A percentile compares a stretch with the other conserved stretches of the same genome.
phyloP scores from a whole-genome alignment of 2,113 vertebrate genomes.

The Daubentonia madagascariensis region DNA sequence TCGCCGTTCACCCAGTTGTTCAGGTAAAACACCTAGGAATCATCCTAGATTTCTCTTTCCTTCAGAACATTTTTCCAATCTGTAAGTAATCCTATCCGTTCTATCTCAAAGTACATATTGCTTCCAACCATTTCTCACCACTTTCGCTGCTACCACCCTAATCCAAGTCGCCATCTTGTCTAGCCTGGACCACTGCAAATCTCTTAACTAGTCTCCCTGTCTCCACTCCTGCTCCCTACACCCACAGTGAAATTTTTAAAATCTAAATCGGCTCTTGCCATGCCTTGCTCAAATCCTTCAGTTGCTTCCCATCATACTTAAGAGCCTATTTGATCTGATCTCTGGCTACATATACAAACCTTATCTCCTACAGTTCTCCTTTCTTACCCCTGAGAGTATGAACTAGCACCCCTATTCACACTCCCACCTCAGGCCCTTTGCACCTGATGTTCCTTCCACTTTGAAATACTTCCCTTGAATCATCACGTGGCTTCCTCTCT shows the following conservation, averaged over 20 bases:
- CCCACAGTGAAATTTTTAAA: background rate
- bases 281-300: background rate
- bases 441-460: background rate
- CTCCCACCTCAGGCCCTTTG: background rate
- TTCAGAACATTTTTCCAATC: background rate
- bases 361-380: background rate
- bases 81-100: background rate
- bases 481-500: background rate
- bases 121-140: background rate
- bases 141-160: background rate
- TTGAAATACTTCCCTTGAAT: background rate
- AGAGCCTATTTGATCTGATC: background rate
- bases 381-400: background rate
- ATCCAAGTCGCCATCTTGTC: background rate
- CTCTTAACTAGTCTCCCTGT: background rate
- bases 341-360: background rate
- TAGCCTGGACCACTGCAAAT: background rate
- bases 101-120: background rate
- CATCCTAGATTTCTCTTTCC: background rate
- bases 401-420: too few species aligned
- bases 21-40: background rate
- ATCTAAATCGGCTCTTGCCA: background rate
- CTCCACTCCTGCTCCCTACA: background rate
- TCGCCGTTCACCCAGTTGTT: background rate
- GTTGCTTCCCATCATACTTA: background rate